Evolutionary conservation across 1,140 invertebrate species (phyloP).

Genomic region (Solenopsis invicta): DNA sequence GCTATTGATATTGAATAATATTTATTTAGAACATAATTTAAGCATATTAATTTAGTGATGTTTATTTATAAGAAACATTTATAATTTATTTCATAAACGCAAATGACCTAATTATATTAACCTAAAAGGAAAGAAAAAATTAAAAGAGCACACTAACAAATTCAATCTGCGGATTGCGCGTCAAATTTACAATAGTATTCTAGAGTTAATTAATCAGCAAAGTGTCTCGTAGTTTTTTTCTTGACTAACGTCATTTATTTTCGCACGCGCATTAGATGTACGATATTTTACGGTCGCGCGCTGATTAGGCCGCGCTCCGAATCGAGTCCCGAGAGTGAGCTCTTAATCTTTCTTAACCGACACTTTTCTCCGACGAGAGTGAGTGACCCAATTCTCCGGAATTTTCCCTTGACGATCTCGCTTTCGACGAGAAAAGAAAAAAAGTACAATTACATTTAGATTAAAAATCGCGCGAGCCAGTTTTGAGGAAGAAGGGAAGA

Average conservation of each 20-base stretch:
- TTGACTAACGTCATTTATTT: not conserved
- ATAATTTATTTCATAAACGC: too few relatives aligned
- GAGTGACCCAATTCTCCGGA: not conserved
- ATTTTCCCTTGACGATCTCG: not conserved
- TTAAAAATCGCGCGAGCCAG: not conserved
- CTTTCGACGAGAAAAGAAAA: not conserved
- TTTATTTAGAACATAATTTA: too few relatives aligned
- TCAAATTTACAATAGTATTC: too few relatives aligned
- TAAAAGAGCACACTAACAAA: too few relatives aligned
- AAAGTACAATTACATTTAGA: slow-evolving; percentile 1
- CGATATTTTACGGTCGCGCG: slow-evolving; percentile 2
- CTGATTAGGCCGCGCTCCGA: not conserved
- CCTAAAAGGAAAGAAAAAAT: too few relatives aligned
- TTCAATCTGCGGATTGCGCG: too few relatives aligned
- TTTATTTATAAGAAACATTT: too few relatives aligned
- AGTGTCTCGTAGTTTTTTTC: not conserved
- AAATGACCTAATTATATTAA: too few relatives aligned
- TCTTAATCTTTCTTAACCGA: slow-evolving; percentile 1
- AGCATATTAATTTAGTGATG: too few relatives aligned
- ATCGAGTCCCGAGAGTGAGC: slow-evolving; percentile 13
- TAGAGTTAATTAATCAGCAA: slow-evolving; percentile 22
- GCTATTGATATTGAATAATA: too few relatives aligned
- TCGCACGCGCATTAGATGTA: not conserved
- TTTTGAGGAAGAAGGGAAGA: not conserved
- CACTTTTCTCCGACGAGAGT: slow-evolving; percentile 26